Evolutionary conservation across 2,797 vertebrate genomes (phyloP).

Genomic region (Cynodonichthys magdalenae): DNA sequence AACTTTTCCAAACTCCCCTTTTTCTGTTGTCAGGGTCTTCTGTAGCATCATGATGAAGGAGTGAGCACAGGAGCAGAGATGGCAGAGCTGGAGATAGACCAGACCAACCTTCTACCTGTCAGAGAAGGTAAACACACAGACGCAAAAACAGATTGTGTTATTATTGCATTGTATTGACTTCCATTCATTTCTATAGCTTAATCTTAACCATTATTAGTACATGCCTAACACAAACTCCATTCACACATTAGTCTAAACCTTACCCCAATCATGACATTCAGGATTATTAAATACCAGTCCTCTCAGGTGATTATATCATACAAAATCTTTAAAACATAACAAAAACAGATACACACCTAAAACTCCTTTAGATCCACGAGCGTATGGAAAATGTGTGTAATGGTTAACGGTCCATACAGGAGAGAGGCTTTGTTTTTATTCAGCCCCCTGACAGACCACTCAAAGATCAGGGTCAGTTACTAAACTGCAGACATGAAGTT

Average conservation of each 20-base stretch:
- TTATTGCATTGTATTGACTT: no score
- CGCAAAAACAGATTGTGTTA: neutral
- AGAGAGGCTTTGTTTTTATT: constrained; percentile 25
- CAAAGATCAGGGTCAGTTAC: constrained; percentile 40
- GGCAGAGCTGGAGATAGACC: constrained; percentile 84
- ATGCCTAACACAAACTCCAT: no score
- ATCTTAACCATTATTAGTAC: no score
- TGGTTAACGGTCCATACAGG: constrained; percentile 1
- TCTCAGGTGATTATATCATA: no score
- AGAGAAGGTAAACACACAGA: constrained; percentile 72
- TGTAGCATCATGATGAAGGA: constrained; percentile 63
- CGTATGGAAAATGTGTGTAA: constrained; percentile 5
- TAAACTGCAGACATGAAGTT: constrained; percentile 27
- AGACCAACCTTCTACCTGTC: constrained; percentile 81
- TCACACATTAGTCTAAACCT: no score
- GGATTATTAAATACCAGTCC: no score
- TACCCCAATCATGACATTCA: neutral
- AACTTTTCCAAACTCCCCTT: neutral
- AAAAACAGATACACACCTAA: no score
- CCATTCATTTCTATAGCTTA: no score
- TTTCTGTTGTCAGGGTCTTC: constrained; percentile 29
- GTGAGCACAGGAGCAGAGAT: constrained; percentile 62
- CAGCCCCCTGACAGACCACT: constrained; percentile 5
- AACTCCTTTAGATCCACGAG: neutral
- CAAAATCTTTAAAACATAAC: no score